Percentiles rank a stretch among this genome's conserved stretches.
phyloP scores from a whole-genome alignment of 1,140 invertebrate genomes.

The Oscheius sp. region DNA sequence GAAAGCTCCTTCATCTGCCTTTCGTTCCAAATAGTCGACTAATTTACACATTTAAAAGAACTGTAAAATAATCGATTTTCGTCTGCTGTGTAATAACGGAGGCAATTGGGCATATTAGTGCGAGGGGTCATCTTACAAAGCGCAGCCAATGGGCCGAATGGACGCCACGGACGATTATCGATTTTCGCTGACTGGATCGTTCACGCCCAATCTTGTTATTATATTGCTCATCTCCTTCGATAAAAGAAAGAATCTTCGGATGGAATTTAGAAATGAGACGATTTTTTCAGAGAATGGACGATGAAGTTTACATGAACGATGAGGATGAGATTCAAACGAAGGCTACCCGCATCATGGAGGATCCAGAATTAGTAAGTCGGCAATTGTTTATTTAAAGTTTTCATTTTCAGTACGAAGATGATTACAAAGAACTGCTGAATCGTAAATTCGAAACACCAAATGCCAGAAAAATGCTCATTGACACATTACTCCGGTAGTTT shows the following conservation, averaged over 20 bases:
- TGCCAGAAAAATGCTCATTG: no score
- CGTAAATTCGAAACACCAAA: no score
- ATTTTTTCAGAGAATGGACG: background rate
- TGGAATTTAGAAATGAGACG: background rate
- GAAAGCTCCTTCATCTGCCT: background rate
- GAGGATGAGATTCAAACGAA: background rate
- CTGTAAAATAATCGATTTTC: background rate
- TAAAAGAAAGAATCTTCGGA: no score
- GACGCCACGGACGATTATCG: background rate
- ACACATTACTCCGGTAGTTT: no score
- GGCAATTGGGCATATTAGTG: no score
- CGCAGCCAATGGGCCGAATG: background rate
- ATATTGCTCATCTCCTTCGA: background rate
- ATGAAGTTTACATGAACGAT: background rate
- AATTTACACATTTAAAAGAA: constrained; percentile 3
- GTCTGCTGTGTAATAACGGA: no score
- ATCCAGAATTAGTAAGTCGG: no score
- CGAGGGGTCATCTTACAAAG: no score
- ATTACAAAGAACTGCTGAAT: no score
- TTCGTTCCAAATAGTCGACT: background rate
- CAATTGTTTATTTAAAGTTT: no score
- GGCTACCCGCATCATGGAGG: no score
- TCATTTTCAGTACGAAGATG: no score
- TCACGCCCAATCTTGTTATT: background rate
- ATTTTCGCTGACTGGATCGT: background rate